A percentile compares a stretch with the other conserved stretches of the same genome.
Conservation (phyloP, 2,797 vertebrate species). For the Cyclopterus lumpus region DNA sequence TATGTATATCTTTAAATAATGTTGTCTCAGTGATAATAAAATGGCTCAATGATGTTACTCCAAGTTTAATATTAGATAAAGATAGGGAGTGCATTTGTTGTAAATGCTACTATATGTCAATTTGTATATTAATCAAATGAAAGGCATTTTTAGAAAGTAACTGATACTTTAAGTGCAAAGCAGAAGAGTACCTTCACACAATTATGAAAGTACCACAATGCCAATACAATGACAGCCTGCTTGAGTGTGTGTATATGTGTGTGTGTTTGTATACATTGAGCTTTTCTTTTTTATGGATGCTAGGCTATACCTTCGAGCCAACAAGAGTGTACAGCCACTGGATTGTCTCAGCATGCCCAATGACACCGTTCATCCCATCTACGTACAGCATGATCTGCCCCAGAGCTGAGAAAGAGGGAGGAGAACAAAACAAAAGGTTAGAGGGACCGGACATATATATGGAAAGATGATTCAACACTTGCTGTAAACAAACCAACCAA, state of each 20-base stretch:
- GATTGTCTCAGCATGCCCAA: constrained; percentile 91
- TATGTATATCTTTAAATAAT: background rate
- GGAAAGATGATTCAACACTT: constrained; percentile 9
- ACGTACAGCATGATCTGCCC: constrained; percentile 99
- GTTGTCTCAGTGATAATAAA: background rate
- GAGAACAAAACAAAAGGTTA: constrained; percentile 53
- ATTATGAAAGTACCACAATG: constrained; percentile 27
- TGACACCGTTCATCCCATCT: constrained; percentile 97
- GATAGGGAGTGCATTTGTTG: background rate
- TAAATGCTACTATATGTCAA: background rate
- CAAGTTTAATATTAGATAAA: background rate
- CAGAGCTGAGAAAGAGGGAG: constrained; percentile 82
- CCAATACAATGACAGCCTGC: constrained; percentile 16
- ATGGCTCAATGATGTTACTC: background rate
- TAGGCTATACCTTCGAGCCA: constrained; percentile 91
- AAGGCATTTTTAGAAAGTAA: background rate
- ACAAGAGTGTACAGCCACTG: constrained; percentile 95
- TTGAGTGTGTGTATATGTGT: background rate
- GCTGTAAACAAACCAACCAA: background rate
- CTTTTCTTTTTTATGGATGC: background rate
- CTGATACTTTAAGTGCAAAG: background rate
- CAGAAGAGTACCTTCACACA: constrained; percentile 5
- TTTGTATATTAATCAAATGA: background rate
- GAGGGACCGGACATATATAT: constrained; percentile 58
- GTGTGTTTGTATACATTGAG: background rate